phyloP scores from a whole-genome alignment of 2,888 invertebrate species.

The Coenonympha arcania region DNA sequence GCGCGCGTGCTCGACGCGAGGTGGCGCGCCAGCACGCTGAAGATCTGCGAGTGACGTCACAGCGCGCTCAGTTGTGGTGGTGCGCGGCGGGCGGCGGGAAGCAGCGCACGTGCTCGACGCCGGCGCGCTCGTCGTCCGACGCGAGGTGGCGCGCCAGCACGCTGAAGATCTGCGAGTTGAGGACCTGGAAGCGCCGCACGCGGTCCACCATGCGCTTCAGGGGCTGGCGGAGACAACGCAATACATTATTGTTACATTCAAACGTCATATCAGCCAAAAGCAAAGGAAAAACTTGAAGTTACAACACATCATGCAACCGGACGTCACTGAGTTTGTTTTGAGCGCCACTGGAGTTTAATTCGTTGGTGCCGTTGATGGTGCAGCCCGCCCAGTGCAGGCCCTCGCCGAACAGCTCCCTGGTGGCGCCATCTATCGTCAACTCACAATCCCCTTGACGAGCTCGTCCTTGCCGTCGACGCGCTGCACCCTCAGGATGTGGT shows the following conservation, averaged over 20 bases:
- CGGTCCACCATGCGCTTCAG: conserved; percentile 98
- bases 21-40: conserved; percentile 95
- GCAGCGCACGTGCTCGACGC: conserved; percentile 96
- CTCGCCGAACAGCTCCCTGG: too few relatives aligned
- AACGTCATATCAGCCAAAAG: too few relatives aligned
- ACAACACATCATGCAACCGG: neutral
- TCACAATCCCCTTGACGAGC: conserved; percentile 93
- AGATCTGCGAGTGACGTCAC: conserved; percentile 97
- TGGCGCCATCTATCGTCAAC: conserved; percentile 65
- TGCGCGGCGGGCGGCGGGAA: conserved; percentile 88
- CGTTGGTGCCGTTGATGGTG: too few relatives aligned
- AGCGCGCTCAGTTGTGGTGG: conserved; percentile 16
- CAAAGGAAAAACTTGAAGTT: neutral
- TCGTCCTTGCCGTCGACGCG: conserved; percentile 97
- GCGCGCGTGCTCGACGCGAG: conserved; percentile 94
- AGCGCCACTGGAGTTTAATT: too few relatives aligned
- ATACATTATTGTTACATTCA: too few relatives aligned
- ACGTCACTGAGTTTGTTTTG: too few relatives aligned
- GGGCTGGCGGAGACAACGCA: conserved; percentile 74
- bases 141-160: conserved; percentile 95
- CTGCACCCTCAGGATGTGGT: conserved; percentile 96
- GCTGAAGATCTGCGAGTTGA: conserved; percentile 98
- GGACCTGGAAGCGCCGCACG: conserved; percentile 96
- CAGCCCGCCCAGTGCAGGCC: too few relatives aligned
- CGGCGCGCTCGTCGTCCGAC: conserved; percentile 77